Conservation (phyloP, 2,797 vertebrate species). For the Margarornis squamiger region DNA sequence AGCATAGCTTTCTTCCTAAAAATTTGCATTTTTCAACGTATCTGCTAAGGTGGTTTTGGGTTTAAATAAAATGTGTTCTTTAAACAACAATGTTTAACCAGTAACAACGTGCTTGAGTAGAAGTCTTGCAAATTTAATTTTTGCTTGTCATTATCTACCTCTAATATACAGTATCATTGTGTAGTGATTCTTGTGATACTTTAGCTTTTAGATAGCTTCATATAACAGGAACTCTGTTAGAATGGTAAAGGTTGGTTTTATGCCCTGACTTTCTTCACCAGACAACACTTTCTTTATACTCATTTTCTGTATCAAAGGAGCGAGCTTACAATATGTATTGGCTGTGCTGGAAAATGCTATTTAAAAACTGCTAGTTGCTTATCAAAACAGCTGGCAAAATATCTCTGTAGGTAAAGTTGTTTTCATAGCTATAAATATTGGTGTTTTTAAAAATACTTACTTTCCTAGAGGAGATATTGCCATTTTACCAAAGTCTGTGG, state of each 20-base stretch:
- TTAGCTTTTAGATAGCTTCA: not conserved
- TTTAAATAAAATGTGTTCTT: not conserved
- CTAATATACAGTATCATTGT: not conserved
- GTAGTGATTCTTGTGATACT: not conserved
- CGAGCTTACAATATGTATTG: not conserved
- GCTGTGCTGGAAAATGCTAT: not conserved
- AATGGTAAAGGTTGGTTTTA: not conserved
- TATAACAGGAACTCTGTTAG: not conserved
- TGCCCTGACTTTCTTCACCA: not conserved
- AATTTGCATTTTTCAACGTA: not conserved
- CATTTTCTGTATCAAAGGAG: not conserved
- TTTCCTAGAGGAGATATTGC: not conserved
- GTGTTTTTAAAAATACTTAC: fast-evolving
- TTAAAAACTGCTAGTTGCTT: not conserved
- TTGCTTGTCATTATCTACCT: not conserved
- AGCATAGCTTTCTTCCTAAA: not conserved
- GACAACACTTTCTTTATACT: fast-evolving
- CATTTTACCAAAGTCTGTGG: not conserved
- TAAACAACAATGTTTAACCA: not conserved
- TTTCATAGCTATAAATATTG: not conserved
- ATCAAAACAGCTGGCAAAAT: not conserved
- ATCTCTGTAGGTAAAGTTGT: not conserved
- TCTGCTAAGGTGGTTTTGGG: not conserved
- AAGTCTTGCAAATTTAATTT: not conserved
- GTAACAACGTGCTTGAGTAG: not conserved